A percentile compares a stretch with the other conserved stretches of the same genome.
phyloP scores from a whole-genome alignment of 2,888 invertebrate genomes.

The Apocheima hispidaria region DNA sequence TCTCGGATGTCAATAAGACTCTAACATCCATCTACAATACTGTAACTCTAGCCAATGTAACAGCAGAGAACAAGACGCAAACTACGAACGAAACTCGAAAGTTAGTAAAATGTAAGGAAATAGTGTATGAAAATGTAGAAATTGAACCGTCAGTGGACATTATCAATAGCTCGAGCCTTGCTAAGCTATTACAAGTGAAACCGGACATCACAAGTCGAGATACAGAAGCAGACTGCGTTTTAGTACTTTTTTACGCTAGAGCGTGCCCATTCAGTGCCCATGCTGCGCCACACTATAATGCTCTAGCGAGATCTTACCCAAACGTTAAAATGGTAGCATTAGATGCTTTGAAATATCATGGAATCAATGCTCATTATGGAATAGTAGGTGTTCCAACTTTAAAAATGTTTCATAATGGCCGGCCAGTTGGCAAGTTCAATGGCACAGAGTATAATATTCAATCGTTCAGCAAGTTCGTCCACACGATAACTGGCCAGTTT shows the following conservation, averaged over 20 bases:
- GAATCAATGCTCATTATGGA: slow-evolving; percentile 96
- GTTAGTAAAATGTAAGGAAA: slow-evolving; percentile 76
- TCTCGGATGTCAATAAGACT: slow-evolving; percentile 80
- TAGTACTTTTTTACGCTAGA: slow-evolving; percentile 95
- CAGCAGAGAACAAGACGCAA: slow-evolving; percentile 71
- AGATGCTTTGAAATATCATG: slow-evolving; percentile 93
- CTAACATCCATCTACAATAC: slow-evolving; percentile 77
- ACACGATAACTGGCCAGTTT: slow-evolving; percentile 90
- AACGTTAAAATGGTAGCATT: slow-evolving; percentile 95
- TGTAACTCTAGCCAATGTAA: slow-evolving; percentile 75
- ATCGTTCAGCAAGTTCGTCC: slow-evolving; percentile 92
- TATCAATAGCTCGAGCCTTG: slow-evolving; percentile 90
- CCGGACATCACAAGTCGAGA: slow-evolving; percentile 88
- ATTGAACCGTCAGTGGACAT: slow-evolving; percentile 85
- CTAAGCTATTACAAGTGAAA: slow-evolving; percentile 88
- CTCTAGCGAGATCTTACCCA: slow-evolving; percentile 94
- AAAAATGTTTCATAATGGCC: slow-evolving; percentile 95
- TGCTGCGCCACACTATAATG: slow-evolving; percentile 96
- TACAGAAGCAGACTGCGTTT: slow-evolving; percentile 88
- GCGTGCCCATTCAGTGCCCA: slow-evolving; percentile 96
- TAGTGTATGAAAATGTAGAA: slow-evolving; percentile 70
- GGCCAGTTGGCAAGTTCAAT: slow-evolving; percentile 94
- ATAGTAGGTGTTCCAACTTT: slow-evolving; percentile 96
- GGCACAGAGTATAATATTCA: slow-evolving; percentile 92
- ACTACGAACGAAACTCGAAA: slow-evolving; percentile 75